These are phyloP conservation scores for Clarias batrachus DNA, from an alignment of 2,113 vertebrate species.

Conservation along the genomic window DNA sequence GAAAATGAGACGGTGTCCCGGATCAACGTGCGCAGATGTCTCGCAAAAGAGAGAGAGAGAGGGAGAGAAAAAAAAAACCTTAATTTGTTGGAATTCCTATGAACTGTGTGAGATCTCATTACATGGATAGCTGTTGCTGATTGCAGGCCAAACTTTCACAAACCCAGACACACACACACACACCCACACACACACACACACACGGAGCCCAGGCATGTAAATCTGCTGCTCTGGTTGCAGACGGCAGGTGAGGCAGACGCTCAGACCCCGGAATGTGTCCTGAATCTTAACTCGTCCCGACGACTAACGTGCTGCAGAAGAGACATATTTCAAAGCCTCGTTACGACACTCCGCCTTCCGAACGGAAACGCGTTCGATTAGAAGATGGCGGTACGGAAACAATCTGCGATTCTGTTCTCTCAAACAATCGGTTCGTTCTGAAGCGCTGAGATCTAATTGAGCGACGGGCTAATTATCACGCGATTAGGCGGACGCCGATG, in stretches of 20 bases:
- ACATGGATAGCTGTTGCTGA: not conserved
- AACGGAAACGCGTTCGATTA: not conserved
- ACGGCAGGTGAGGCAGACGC: constrained; percentile 19
- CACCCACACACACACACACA: not conserved
- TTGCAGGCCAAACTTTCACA: not conserved
- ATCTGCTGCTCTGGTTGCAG: constrained; percentile 16
- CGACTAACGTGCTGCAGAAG: constrained; percentile 1
- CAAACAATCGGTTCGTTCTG: not conserved
- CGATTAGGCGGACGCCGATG: constrained; percentile 31
- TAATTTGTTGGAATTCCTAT: not conserved
- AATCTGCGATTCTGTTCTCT: too few relatives aligned
- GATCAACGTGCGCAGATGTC: not conserved
- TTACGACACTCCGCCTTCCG: not conserved
- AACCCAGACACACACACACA: not conserved
- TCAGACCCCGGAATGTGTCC: not conserved
- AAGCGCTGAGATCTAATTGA: constrained; percentile 26
- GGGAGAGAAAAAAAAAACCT: not conserved
- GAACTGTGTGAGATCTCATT: not conserved
- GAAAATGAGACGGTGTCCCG: not conserved
- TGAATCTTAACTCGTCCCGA: constrained; percentile 34
- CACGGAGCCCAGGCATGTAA: not conserved
- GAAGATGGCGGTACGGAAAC: not conserved
- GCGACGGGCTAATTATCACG: constrained; percentile 37
- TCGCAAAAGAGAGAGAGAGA: not conserved
- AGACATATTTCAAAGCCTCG: not conserved